Percentiles rank a stretch among this genome's conserved stretches.
Evolutionary conservation across 1,140 invertebrate genomes (phyloP).

Genomic region (Drosophila tristis): DNA sequence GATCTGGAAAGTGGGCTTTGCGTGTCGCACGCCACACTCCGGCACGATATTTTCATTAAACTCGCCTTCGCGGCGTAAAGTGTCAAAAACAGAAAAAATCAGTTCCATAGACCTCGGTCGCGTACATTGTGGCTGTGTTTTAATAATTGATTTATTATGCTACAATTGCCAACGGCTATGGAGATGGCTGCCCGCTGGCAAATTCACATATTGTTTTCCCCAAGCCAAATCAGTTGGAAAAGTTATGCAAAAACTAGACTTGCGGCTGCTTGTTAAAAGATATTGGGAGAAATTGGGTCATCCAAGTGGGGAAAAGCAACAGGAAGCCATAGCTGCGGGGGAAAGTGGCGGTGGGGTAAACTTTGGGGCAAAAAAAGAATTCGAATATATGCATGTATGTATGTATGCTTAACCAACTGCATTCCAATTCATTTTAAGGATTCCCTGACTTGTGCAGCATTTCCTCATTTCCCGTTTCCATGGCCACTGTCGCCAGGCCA

Average conservation of each 20-base stretch:
- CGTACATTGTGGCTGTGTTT: constrained; percentile 39
- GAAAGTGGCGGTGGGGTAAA: too few species aligned
- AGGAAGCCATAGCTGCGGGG: constrained; percentile 5
- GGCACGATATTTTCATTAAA: constrained; percentile 49
- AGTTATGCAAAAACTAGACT: constrained; percentile 61
- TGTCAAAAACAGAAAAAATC: constrained; percentile 55
- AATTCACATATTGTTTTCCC: constrained; percentile 54
- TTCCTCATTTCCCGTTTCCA: constrained; percentile 10
- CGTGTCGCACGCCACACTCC: constrained; percentile 62
- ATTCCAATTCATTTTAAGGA: not conserved
- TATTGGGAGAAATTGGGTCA: constrained; percentile 42
- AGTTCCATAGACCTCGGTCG: constrained; percentile 43
- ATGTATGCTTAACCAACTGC: not conserved
- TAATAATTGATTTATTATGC: constrained; percentile 61
- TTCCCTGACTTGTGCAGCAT: not conserved
- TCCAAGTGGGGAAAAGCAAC: constrained; percentile 2
- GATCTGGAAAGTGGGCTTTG: constrained; percentile 68
- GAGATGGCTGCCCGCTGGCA: constrained; percentile 27
- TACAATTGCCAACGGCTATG: constrained; percentile 43
- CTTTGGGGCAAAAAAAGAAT: too few species aligned
- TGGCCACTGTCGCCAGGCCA: constrained; percentile 20
- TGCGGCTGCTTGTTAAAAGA: constrained; percentile 1
- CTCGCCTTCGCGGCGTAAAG: constrained; percentile 32
- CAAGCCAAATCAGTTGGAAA: constrained; percentile 70
- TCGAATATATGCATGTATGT: too few species aligned